phyloP scores from a whole-genome alignment of 1,140 invertebrate genomes.

The Heliconius hewitsoni region DNA sequence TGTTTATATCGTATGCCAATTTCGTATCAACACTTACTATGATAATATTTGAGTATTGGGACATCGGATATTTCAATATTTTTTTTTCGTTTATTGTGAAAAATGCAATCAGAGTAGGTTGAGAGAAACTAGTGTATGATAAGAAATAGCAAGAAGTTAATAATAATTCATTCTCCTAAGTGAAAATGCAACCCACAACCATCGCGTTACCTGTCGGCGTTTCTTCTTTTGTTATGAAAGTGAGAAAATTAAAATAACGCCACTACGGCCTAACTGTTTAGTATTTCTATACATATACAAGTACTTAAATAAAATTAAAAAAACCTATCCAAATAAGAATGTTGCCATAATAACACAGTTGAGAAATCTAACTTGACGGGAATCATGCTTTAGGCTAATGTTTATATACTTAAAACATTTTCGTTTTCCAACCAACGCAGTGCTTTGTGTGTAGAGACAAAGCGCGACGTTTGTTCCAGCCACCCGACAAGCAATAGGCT shows the following conservation, averaged over 20 bases:
- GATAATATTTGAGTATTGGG: background rate
- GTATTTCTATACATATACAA: too few species aligned
- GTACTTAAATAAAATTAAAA: too few species aligned
- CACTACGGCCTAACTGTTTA: too few species aligned
- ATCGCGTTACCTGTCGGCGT: too few species aligned
- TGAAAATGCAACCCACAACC: too few species aligned
- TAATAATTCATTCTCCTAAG: too few species aligned
- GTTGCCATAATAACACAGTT: background rate
- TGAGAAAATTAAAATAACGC: too few species aligned
- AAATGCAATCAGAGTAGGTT: too few species aligned
- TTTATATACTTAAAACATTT: conserved; percentile 13
- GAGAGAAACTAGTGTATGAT: too few species aligned
- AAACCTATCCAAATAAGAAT: too few species aligned
- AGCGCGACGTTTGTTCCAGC: conserved; percentile 9
- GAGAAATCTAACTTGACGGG: background rate
- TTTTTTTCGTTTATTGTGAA: background rate
- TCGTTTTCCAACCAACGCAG: background rate
- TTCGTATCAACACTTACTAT: background rate
- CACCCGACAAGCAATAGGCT: conserved; percentile 12
- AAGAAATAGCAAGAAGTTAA: too few species aligned
- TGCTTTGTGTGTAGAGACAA: background rate
- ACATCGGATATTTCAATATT: background rate
- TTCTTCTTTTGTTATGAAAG: too few species aligned
- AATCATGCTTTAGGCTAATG: background rate
- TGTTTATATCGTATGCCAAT: conserved; percentile 16